phyloP scores from a whole-genome alignment of 2,888 invertebrate species.

The Epiblema foenella region DNA sequence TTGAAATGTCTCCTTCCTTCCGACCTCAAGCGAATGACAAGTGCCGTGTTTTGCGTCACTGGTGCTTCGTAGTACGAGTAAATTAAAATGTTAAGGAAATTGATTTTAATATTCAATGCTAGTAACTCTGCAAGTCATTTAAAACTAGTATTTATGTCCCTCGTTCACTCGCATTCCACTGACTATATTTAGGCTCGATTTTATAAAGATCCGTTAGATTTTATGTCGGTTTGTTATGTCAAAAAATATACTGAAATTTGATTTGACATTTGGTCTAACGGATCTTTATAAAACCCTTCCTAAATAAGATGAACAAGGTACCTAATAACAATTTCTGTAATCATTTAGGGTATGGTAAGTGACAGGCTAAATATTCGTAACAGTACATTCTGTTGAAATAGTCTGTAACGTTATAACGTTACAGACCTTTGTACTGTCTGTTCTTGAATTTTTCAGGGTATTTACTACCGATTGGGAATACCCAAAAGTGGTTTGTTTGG shows the following conservation, averaged over 20 bases:
- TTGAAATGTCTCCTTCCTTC: conserved; percentile 62
- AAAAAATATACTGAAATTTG: no score
- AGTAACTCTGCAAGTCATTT: conserved; percentile 32
- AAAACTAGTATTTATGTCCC: conserved; percentile 22
- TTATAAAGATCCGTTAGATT: no score
- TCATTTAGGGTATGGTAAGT: conserved; percentile 15
- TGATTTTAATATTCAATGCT: conserved; percentile 30
- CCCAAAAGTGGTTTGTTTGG: conserved; percentile 56
- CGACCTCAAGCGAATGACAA: conserved; percentile 61
- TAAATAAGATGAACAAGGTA: conserved; percentile 35
- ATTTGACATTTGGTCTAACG: no score
- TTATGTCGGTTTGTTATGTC: no score
- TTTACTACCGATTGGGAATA: background rate
- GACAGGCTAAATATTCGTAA: conserved; percentile 13
- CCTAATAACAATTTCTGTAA: conserved; percentile 5
- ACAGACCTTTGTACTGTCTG: background rate
- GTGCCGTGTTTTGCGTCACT: conserved; percentile 57
- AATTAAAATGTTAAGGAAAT: conserved; percentile 59
- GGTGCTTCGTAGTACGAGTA: conserved; percentile 45
- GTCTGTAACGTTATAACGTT: conserved; percentile 5
- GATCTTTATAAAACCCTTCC: no score
- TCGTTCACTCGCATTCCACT: conserved; percentile 29
- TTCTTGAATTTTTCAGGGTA: no score
- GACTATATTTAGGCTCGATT: no score
- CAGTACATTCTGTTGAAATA: conserved; percentile 15